Base-by-base conservation (phyloP, 2,113 vertebrate genomes). In the Asarcornis scutulata region DNA sequence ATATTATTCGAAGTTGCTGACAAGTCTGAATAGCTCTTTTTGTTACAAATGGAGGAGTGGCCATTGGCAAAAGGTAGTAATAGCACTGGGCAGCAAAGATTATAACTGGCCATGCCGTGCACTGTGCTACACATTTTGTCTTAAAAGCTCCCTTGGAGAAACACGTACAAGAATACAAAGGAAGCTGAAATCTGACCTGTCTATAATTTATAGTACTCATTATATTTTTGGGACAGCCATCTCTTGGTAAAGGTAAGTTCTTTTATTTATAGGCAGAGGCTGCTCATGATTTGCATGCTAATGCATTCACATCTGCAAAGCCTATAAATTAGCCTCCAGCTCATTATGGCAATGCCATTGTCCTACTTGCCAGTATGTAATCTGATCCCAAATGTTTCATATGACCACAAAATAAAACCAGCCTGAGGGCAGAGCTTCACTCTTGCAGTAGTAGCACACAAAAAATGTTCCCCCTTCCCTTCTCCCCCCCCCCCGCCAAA, bases 251-350 rank as follows among this genome's bases (percentile, higher is more conserved):
- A 96, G 75, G 93, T 96, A 74, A 73, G n/a, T 74, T 85, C 53
- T 83, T 92, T 97, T 95, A 97, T 96, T 96, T 96, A 96, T 85
- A 89, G 87, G n/a, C 89, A 89, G 27, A 31, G 77, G 21, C 62
- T 87, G 67, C 27, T 93, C 59, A 80, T 77, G 84, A 66, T 96
- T 94, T 95, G 93, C 89, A 89, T 94, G 63, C 50, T 93, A 97
- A 94, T 94, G 22, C 36, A 38, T 77, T 89, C 87, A 88, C 84
- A 94, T 95, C 94, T 94, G 95, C 85, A 96, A 95, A 95, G 67
- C 62, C 87, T 85, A 86, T 95, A 95, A 97, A 97, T 95, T 95
- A 95, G 75, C 63, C 86, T 91, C 59, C 25, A 69, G 78, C 81
- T 95, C 89, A 77, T 95, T 94, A 89, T 6, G 18, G 87, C 75